Evolutionary conservation across 2,888 invertebrate species (phyloP).

Genomic region (Drosophila pseudotalamancana): DNA sequence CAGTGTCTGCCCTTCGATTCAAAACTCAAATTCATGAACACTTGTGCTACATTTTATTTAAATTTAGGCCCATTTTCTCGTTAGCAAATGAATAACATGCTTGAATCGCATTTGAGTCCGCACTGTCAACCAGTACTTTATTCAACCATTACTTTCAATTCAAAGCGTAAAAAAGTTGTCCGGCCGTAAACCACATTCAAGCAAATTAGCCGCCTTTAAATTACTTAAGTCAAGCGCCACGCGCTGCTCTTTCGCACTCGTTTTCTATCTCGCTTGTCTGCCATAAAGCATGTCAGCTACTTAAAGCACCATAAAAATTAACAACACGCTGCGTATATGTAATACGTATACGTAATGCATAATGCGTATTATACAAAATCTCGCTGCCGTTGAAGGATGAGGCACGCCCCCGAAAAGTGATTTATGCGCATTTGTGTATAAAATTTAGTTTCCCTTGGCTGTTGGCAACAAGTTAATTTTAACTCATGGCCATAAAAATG

Average conservation of each 20-base stretch:
- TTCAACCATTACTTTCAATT: conserved; percentile 30
- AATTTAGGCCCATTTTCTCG: neutral
- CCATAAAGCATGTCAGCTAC: conserved; percentile 62
- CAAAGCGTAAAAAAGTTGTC: conserved; percentile 15
- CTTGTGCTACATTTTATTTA: neutral
- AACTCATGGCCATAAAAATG: conserved; percentile 58
- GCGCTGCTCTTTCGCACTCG: neutral
- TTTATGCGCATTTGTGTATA: conserved; percentile 58
- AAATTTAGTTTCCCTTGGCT: conserved; percentile 44
- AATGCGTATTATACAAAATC: conserved; percentile 2
- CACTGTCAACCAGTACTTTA: conserved; percentile 9
- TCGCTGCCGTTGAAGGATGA: conserved; percentile 1
- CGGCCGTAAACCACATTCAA: conserved; percentile 46
- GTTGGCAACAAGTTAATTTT: conserved; percentile 55
- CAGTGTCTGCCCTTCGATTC: no score
- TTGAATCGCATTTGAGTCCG: conserved; percentile 11
- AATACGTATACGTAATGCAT: conserved; percentile 44
- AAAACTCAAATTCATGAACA: no score
- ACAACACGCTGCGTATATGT: conserved; percentile 58
- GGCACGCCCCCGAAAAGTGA: conserved; percentile 38
- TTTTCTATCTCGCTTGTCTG: conserved; percentile 14
- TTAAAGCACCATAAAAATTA: conserved; percentile 62
- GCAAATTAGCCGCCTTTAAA: conserved; percentile 56
- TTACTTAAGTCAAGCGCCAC: conserved; percentile 42
- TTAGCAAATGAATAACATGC: neutral